Percentiles rank a stretch among this genome's conserved stretches.
phyloP scores from a whole-genome alignment of 2,113 vertebrate genomes.

The Chaetops frenatus region DNA sequence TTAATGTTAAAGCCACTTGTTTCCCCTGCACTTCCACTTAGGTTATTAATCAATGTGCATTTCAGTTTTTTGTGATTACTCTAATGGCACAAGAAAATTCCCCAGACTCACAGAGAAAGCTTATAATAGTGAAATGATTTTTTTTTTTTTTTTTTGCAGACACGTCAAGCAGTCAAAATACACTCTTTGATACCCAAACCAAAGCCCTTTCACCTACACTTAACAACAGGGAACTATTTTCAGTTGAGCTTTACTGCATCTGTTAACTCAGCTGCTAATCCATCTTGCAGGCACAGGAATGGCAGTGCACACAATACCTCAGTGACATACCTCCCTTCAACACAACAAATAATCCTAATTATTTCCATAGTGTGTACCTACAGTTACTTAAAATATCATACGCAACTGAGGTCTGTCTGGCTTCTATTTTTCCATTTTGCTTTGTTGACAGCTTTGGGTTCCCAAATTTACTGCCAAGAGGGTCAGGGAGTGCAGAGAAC shows the following conservation, averaged over 20 bases:
- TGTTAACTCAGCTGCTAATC: slow-evolving; percentile 59
- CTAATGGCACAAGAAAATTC: neutral
- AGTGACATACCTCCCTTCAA: slow-evolving; percentile 22
- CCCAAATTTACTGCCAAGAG: slow-evolving; percentile 49
- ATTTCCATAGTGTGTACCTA: slow-evolving; percentile 38
- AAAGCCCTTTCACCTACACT: slow-evolving; percentile 21
- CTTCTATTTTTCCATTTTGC: slow-evolving; percentile 44
- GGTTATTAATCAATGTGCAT: slow-evolving; percentile 20
- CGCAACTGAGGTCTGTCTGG: slow-evolving; percentile 33
- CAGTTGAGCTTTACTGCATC: slow-evolving; percentile 9
- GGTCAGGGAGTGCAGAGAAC: neutral
- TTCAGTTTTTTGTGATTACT: slow-evolving; percentile 9
- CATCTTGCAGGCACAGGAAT: neutral
- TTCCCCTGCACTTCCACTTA: neutral
- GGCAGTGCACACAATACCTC: slow-evolving; percentile 19
- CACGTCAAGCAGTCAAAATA: slow-evolving; percentile 31
- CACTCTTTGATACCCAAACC: slow-evolving; percentile 36
- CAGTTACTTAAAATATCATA: slow-evolving; percentile 40
- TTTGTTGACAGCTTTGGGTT: slow-evolving; percentile 49
- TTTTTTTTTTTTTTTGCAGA: neutral
- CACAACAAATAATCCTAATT: slow-evolving; percentile 60
- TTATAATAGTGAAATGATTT: neutral
- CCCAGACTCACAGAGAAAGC: neutral
- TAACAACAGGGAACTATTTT: slow-evolving; percentile 53
- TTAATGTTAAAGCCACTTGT: slow-evolving; percentile 41